Conservation (phyloP, 1,140 invertebrate species). For the Reticulitermes speratus region DNA sequence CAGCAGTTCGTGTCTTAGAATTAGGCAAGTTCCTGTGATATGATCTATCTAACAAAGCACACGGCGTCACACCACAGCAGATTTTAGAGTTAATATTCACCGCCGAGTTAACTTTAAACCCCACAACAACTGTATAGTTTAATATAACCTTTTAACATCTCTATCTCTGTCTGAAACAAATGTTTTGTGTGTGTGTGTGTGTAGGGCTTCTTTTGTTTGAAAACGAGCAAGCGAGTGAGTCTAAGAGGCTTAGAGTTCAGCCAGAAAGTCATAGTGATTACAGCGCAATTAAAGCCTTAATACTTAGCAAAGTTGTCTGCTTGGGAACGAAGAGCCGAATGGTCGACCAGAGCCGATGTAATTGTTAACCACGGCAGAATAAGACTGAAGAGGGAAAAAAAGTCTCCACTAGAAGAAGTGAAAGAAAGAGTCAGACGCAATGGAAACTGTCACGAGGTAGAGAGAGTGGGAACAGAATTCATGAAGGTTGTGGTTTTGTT, state of each 20-base stretch:
- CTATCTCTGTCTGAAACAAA: background rate
- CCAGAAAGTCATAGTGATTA: slow-evolving; percentile 22
- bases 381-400: background rate
- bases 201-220: background rate
- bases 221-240: background rate
- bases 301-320: slow-evolving; percentile 26
- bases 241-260: background rate
- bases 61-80: no score
- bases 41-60: no score
- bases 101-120: no score
- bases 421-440: background rate
- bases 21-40: no score
- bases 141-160: background rate
- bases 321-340: background rate
- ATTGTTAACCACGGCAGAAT: slow-evolving; percentile 26
- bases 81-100: no score
- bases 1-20: no score
- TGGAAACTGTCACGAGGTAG: background rate
- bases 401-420: background rate
- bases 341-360: slow-evolving; percentile 11
- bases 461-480: background rate
- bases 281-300: slow-evolving; percentile 28
- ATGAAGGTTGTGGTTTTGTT: slow-evolving; percentile 26
- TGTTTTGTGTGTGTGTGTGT: background rate
- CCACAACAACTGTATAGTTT: background rate